phyloP scores from a whole-genome alignment of 2,113 vertebrate species.

The Bos javanicus region DNA sequence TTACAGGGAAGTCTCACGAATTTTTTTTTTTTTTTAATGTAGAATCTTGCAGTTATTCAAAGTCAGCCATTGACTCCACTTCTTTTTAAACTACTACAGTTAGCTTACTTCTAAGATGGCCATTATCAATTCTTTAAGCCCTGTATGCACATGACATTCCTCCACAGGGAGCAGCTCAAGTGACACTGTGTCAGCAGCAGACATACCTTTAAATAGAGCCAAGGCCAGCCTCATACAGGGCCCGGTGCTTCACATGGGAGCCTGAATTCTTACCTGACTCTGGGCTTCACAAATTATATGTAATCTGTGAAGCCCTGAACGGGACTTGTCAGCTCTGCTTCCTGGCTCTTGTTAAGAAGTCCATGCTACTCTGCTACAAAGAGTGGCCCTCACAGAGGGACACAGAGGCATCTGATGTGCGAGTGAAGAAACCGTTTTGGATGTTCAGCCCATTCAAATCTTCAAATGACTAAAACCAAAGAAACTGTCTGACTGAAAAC shows the following conservation, averaged over 20 bases:
- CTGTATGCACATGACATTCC: background rate
- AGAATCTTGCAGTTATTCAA: background rate
- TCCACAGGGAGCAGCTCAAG: background rate
- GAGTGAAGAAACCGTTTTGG: background rate
- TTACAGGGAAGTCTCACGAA: background rate
- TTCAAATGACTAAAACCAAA: background rate
- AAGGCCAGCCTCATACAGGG: background rate
- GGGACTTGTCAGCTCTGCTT: background rate
- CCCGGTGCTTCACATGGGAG: background rate
- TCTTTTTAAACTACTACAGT: background rate
- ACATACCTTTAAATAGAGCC: background rate
- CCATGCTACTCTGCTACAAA: background rate
- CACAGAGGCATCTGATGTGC: background rate
- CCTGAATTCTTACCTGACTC: background rate
- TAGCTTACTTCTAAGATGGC: background rate
- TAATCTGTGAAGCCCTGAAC: background rate
- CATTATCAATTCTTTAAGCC: no score
- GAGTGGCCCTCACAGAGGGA: background rate
- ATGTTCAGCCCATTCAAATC: background rate
- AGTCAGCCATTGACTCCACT: background rate
- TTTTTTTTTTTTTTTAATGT: background rate
- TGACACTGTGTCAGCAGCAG: background rate
- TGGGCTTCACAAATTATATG: background rate
- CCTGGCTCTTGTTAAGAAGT: background rate
- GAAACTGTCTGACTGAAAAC: background rate